These are phyloP conservation scores for Macrosoma leucophasiata DNA, from an alignment of 2,888 invertebrate genomes.

Conservation along the genomic window DNA sequence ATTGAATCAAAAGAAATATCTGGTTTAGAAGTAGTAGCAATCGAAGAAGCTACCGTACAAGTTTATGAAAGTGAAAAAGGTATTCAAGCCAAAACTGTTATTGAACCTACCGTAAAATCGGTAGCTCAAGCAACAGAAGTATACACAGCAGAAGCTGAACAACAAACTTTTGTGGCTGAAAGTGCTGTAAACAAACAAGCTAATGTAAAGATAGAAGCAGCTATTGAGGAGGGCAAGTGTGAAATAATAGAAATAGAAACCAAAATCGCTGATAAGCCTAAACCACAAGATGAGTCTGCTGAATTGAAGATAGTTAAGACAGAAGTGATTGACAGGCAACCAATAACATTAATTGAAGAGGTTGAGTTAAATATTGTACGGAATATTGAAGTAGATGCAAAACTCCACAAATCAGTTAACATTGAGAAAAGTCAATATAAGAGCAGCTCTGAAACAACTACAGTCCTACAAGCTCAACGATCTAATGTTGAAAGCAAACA, in stretches of 20 bases:
- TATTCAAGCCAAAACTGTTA: too few species aligned
- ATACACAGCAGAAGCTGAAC: conserved; percentile 17
- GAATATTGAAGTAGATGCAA: conserved; percentile 6
- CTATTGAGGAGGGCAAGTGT: conserved; percentile 19
- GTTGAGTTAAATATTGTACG: conserved; percentile 11
- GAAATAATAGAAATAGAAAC: conserved; percentile 21
- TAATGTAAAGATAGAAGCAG: conserved; percentile 23
- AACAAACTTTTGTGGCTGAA: conserved; percentile 15
- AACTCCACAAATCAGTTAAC: conserved; percentile 3
- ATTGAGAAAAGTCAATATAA: too few species aligned
- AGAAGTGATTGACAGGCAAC: conserved; percentile 8
- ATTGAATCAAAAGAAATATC: too few species aligned
- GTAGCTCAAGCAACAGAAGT: conserved; percentile 21
- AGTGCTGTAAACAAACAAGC: conserved; percentile 15
- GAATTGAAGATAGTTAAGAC: conserved; percentile 36
- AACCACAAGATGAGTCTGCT: conserved; percentile 29
- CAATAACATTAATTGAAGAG: conserved; percentile 9
- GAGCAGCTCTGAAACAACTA: too few species aligned
- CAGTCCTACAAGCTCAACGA: conserved; percentile 3
- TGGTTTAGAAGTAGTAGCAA: too few species aligned
- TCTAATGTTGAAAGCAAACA: conserved; percentile 1
- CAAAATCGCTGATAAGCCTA: too few species aligned
- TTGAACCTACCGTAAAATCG: conserved; percentile 15
- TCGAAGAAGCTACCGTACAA: conserved; percentile 12
- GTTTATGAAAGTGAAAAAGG: conserved; percentile 15